Conservation (phyloP, 2,888 invertebrate species). For the Eledona agricola region DNA sequence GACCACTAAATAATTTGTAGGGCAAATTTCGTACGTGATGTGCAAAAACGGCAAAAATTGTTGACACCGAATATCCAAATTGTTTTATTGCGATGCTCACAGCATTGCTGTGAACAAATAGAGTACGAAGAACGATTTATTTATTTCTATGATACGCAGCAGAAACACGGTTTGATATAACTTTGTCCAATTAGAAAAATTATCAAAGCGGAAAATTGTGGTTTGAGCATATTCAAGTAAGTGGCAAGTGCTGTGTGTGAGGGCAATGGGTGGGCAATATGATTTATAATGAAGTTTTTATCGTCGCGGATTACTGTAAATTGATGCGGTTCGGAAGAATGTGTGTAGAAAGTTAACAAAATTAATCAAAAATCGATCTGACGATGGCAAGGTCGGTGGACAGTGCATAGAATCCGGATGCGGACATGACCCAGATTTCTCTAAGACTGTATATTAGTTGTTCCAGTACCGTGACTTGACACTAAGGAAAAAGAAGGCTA, state of each 20-base stretch:
- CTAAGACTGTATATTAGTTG: conserved; percentile 40
- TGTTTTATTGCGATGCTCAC: background rate
- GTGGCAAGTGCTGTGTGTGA: background rate
- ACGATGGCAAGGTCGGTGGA: conserved; percentile 47
- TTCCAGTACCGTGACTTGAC: conserved; percentile 39
- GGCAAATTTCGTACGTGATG: too few relatives aligned
- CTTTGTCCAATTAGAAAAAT: conserved; percentile 1
- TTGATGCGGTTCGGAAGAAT: conserved; percentile 17
- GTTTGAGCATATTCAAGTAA: background rate
- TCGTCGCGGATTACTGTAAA: too few relatives aligned
- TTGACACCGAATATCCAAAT: too few relatives aligned
- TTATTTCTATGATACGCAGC: background rate
- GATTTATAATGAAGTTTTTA: too few relatives aligned
- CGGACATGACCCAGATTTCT: conserved; percentile 48
- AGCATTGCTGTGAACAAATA: conserved; percentile 1
- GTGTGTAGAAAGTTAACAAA: conserved; percentile 47
- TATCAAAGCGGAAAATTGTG: conserved; percentile 1
- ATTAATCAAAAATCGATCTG: conserved; percentile 46
- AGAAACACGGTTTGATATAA: conserved; percentile 1
- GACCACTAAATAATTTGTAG: too few relatives aligned
- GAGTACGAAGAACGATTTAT: conserved; percentile 3
- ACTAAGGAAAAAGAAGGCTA: conserved; percentile 25
- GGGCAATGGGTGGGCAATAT: too few relatives aligned
- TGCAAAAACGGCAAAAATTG: too few relatives aligned
- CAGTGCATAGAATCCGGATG: conserved; percentile 49